Conservation (phyloP, 1,140 invertebrate species). For the Diuraphis noxia region DNA sequence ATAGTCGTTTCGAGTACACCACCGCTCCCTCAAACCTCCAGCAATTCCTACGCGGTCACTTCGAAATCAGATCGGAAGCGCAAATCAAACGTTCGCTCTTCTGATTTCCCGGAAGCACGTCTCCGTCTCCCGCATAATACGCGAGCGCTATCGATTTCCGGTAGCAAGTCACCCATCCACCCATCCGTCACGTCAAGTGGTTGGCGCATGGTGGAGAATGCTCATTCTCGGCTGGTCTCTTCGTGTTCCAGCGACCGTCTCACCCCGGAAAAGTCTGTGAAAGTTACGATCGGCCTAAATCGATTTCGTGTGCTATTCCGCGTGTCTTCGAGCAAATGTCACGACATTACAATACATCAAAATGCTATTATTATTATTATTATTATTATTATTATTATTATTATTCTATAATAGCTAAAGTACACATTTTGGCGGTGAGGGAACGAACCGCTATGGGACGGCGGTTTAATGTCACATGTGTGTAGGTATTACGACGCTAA, state of each 20-base stretch:
- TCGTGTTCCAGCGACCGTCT: not conserved
- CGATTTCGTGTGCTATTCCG: not conserved
- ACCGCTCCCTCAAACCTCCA: too few species aligned
- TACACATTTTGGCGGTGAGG: not conserved
- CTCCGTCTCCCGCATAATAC: not conserved
- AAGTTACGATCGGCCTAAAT: not conserved
- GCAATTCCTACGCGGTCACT: not conserved
- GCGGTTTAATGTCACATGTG: not conserved
- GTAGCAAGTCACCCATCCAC: not conserved
- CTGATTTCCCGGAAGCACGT: not conserved
- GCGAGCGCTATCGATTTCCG: not conserved
- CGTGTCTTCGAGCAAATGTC: not conserved
- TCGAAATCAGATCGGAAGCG: not conserved
- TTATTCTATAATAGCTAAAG: not conserved
- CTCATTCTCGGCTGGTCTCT: not conserved
- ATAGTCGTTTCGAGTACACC: not conserved
- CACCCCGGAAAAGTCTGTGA: not conserved
- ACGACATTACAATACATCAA: not conserved
- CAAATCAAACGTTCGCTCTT: not conserved
- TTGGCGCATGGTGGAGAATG: too few species aligned
- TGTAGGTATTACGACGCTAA: not conserved
- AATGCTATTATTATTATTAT: not conserved
- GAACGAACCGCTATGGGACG: not conserved
- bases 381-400: too few species aligned
- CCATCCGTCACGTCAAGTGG: too few species aligned